A percentile compares a stretch with the other conserved stretches of the same genome.
Evolutionary conservation across 2,797 vertebrate species (phyloP).

Genomic region (Hybognathus amarus): DNA sequence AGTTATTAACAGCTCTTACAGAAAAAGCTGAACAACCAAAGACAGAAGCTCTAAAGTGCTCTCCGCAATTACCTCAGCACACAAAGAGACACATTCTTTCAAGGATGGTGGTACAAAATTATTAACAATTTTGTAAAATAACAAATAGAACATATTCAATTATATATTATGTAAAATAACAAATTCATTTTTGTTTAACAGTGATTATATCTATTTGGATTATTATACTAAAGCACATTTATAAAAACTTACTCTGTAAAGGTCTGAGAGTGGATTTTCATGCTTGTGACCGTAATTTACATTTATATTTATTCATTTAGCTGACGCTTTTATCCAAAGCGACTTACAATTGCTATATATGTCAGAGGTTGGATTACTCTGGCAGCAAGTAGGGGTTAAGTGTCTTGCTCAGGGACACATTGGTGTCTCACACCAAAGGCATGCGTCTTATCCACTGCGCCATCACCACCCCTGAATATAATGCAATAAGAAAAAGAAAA

Average conservation of each 20-base stretch:
- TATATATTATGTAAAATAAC: background rate
- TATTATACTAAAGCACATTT: background rate
- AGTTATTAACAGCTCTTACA: background rate
- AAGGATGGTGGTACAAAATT: background rate
- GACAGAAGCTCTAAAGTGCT: background rate
- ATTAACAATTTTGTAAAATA: background rate
- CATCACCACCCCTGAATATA: too few relatives aligned
- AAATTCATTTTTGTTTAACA: background rate
- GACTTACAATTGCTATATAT: too few relatives aligned
- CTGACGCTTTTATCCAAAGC: too few relatives aligned
- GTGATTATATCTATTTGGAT: background rate
- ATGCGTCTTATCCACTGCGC: too few relatives aligned
- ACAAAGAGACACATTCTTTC: background rate
- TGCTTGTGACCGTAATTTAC: slow-evolving; percentile 2
- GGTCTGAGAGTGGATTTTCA: background rate
- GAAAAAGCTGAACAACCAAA: background rate
- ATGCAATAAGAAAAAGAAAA: background rate
- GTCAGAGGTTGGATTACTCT: too few relatives aligned
- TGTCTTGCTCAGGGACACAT: too few relatives aligned
- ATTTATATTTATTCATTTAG: too few relatives aligned
- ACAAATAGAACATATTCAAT: background rate
- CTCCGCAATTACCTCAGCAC: background rate
- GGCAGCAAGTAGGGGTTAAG: too few relatives aligned
- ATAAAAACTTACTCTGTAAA: background rate
- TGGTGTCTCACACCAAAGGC: too few relatives aligned